Base-by-base conservation (phyloP, 2,888 invertebrate species). In the Cancer borealis region DNA sequence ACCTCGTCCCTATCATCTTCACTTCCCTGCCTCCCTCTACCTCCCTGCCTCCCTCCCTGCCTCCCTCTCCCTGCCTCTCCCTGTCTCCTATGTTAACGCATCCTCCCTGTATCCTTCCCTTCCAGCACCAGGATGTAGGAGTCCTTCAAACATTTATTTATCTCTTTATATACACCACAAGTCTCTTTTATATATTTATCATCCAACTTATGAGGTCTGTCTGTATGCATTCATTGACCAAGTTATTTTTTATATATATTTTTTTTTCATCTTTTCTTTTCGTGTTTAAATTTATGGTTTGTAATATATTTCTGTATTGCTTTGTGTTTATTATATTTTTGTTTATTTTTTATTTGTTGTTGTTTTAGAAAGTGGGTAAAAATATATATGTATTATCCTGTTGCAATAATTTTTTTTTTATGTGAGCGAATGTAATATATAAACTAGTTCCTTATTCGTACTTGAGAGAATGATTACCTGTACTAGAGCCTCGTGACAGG, bases 121-220 rank as follows among this genome's bases (percentile, higher is more conserved):
- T 2, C 12, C 39, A 39, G 39, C 30, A 84, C 84, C 84, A 84
- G 84, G 84, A 84, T 84, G 84, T 84, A 39, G 39, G 39, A 84
- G 84, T 84, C 84, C 84, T 84, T 84, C 39, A 17, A 39, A 30
- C 30, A 84, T 39, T 84, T n/a, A 39, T 84, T 39, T 84, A 2
- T 14, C 39, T 84, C 39, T 84, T 84, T 84, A 84, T 39, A 84
- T 30, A 39, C 30, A 26, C 1, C 14, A 0, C 84, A 2, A 30
- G 39, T 84, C 84, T n/a, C 39, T 84, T 54, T 84, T 84, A 84
- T 84, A 39, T 84, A 84, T 84, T 84, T 39, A 84, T 84, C 73
- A 73, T 26, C 26, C 4, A 73, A 73, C 73, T 73, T 73, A 73
- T 73, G 73, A 73, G 73, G 8, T 73, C 26, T 26, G 26, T 60